Evolutionary conservation across 2,888 invertebrate species (phyloP).

Genomic region (Mesochorus sp.): DNA sequence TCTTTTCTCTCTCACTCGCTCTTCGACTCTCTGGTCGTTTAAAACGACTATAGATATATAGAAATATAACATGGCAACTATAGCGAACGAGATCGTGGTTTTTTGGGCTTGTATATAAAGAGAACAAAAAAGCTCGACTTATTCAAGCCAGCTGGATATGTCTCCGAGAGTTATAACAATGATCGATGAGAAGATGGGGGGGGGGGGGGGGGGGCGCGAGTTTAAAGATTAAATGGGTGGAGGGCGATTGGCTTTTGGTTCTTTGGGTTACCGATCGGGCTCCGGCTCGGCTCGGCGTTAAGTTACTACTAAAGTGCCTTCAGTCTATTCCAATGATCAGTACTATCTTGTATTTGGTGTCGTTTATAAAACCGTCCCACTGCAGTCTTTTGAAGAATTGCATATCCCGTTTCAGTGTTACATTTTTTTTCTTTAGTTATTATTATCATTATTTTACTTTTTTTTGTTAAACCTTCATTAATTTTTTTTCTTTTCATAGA

Average conservation of each 20-base stretch:
- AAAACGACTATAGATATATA: conserved; percentile 53
- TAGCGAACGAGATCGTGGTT: conserved; percentile 63
- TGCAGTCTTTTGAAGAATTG: conserved; percentile 80
- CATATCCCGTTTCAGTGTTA: conserved; percentile 70
- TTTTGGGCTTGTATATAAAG: conserved; percentile 44
- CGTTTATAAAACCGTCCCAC: conserved; percentile 80
- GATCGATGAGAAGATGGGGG: conserved; percentile 52
- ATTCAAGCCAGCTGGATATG: conserved; percentile 48
- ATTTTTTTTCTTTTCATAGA: conserved; percentile 1
- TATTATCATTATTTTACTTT: conserved; percentile 52
- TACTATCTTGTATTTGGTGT: conserved; percentile 83
- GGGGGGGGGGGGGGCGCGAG: no score
- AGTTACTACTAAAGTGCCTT: conserved; percentile 82
- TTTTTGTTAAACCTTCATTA: conserved; percentile 36
- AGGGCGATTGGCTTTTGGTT: no score
- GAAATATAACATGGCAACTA: conserved; percentile 65
- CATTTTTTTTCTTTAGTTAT: conserved; percentile 50
- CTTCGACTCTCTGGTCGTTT: conserved; percentile 36
- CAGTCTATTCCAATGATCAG: conserved; percentile 82
- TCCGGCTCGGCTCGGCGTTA: conserved; percentile 78
- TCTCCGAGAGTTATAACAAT: conserved; percentile 40
- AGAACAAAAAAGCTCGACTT: conserved; percentile 45
- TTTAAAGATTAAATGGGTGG: no score
- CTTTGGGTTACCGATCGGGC: conserved; percentile 69
- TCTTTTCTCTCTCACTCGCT: conserved; percentile 23